Conservation (phyloP, 2,113 vertebrate species). For the Mus spicilegus region DNA sequence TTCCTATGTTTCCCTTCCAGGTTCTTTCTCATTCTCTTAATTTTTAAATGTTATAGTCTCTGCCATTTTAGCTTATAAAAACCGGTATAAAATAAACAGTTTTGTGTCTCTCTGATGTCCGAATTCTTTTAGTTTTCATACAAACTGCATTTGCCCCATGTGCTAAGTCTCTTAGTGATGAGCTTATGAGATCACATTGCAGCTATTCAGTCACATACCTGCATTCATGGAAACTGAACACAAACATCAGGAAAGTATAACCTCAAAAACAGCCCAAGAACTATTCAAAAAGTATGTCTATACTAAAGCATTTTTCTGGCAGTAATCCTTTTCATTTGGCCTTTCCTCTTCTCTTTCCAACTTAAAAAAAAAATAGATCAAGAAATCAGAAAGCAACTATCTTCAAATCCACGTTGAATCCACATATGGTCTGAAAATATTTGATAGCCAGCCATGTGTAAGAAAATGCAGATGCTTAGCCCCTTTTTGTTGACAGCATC, state of each 20-base stretch:
- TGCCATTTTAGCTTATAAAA: neutral
- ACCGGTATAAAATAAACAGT: neutral
- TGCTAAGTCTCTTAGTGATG: constrained; percentile 8
- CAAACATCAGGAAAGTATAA: constrained; percentile 74
- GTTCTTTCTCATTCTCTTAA: neutral
- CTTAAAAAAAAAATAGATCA: constrained; percentile 50
- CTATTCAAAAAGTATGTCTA: constrained; percentile 65
- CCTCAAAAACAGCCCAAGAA: constrained; percentile 19
- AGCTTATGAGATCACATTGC: constrained; percentile 35
- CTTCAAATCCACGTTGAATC: constrained; percentile 64
- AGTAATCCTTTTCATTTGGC: constrained; percentile 71
- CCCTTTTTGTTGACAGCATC: constrained; percentile 39
- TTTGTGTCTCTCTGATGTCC: neutral
- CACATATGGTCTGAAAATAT: constrained; percentile 77
- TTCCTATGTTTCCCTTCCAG: neutral
- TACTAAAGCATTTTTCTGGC: constrained; percentile 65
- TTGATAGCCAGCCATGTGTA: constrained; percentile 69
- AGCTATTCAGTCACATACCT: constrained; percentile 10
- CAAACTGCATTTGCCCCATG: neutral
- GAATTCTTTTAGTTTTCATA: constrained; percentile 11
- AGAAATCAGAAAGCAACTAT: constrained; percentile 70
- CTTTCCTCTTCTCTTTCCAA: constrained; percentile 71
- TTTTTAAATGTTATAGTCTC: neutral
- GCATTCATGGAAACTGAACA: constrained; percentile 52
- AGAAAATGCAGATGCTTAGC: constrained; percentile 76